Conservation (phyloP, 2,888 invertebrate species). For the Ypsolopha scabrella region DNA sequence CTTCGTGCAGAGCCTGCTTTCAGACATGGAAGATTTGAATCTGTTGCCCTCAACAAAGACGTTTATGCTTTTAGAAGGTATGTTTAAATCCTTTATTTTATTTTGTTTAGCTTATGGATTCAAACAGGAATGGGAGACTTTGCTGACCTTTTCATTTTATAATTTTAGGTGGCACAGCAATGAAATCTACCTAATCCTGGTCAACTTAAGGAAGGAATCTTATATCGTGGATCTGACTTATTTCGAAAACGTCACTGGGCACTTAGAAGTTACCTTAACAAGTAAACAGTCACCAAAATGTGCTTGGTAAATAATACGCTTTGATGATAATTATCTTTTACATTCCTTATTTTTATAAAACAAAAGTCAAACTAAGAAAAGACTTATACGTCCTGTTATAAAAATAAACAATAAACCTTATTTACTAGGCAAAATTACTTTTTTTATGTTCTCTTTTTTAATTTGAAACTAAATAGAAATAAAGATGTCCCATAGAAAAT, state of each 20-base stretch:
- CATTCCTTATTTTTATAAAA: neutral
- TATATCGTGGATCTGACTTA: conserved; percentile 66
- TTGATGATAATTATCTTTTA: too few relatives aligned
- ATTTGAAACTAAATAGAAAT: too few relatives aligned
- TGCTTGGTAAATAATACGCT: conserved; percentile 46
- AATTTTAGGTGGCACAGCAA: conserved; percentile 23
- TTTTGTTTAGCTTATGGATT: too few relatives aligned
- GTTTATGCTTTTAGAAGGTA: conserved; percentile 71
- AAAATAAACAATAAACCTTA: too few relatives aligned
- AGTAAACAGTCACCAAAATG: conserved; percentile 59
- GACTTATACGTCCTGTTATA: too few relatives aligned
- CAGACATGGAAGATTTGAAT: conserved; percentile 62
- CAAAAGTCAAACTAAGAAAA: too few relatives aligned
- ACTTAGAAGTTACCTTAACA: conserved; percentile 56
- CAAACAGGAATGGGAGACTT: too few relatives aligned
- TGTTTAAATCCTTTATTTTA: conserved; percentile 5
- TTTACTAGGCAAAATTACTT: too few relatives aligned
- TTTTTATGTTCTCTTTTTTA: too few relatives aligned
- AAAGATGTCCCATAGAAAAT: too few relatives aligned
- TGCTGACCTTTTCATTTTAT: too few relatives aligned
- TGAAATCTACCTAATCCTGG: conserved; percentile 50
- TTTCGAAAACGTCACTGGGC: conserved; percentile 51
- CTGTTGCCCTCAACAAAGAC: conserved; percentile 62
- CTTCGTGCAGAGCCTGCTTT: conserved; percentile 66
- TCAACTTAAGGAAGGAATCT: conserved; percentile 67